Evolutionary conservation across 2,113 vertebrate genomes (phyloP).

Genomic region (Nematolebias whitei): DNA sequence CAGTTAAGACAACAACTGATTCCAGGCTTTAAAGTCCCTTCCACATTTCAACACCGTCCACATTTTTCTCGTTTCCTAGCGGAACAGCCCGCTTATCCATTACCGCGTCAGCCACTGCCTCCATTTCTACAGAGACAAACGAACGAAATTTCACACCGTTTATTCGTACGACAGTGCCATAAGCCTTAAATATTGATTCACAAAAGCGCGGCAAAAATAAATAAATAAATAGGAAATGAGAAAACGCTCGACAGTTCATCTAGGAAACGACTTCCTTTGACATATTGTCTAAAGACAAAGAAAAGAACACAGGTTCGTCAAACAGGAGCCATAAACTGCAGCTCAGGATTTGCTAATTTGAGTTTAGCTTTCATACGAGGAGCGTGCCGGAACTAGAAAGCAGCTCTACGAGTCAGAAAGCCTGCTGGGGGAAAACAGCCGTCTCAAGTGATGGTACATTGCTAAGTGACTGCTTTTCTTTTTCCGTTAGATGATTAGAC

Average conservation of each 20-base stretch:
- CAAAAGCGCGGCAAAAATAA: slow-evolving; percentile 15
- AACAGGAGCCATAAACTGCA: slow-evolving; percentile 17
- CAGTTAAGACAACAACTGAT: not conserved
- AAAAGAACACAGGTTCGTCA: slow-evolving; percentile 3
- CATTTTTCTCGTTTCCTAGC: slow-evolving; percentile 52
- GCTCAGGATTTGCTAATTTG: slow-evolving; percentile 61
- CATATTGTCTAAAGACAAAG: slow-evolving; percentile 7
- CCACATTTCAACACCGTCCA: slow-evolving; percentile 41
- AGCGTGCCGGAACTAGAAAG: slow-evolving; percentile 48
- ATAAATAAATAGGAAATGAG: slow-evolving; percentile 6
- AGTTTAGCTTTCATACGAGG: slow-evolving; percentile 56
- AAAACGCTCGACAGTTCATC: slow-evolving; percentile 29
- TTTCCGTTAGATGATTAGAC: slow-evolving; percentile 68
- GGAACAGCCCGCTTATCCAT: slow-evolving; percentile 50
- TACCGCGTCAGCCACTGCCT: slow-evolving; percentile 71
- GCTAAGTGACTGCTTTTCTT: slow-evolving; percentile 63
- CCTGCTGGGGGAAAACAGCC: slow-evolving; percentile 36
- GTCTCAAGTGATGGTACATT: slow-evolving; percentile 50
- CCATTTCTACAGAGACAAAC: slow-evolving; percentile 73
- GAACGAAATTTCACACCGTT: slow-evolving; percentile 47
- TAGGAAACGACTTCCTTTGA: slow-evolving; percentile 10
- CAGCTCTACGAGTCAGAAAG: slow-evolving; percentile 46
- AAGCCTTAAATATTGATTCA: slow-evolving; percentile 30
- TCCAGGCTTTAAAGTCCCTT: slow-evolving; percentile 55
- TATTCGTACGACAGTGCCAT: slow-evolving; percentile 8